Evolutionary conservation across 64 coral and sea anemone species (phyloP).

Genomic region (Stylophora pistillata): DNA sequence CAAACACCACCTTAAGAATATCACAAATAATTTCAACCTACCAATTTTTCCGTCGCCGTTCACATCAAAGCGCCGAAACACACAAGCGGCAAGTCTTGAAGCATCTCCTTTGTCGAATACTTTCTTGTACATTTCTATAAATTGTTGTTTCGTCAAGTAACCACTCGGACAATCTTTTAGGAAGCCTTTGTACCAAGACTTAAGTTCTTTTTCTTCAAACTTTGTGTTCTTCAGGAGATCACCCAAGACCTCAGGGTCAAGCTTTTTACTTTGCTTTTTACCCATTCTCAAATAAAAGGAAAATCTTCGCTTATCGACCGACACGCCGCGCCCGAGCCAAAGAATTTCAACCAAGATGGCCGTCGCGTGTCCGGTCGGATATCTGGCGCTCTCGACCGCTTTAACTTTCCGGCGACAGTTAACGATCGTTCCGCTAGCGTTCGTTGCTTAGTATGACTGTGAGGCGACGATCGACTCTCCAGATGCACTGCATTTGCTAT

Average conservation of each 20-base stretch:
- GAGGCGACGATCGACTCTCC: background rate
- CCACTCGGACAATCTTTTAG: slow-evolving; percentile 95
- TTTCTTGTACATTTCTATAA: slow-evolving; percentile 97
- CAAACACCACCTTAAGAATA: slow-evolving; percentile 2
- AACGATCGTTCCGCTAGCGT: background rate
- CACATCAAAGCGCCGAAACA: slow-evolving; percentile 95
- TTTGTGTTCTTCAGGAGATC: slow-evolving; percentile 90
- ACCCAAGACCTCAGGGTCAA: slow-evolving; percentile 85
- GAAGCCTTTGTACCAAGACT: slow-evolving; percentile 97
- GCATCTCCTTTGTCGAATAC: slow-evolving; percentile 96
- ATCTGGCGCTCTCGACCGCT: background rate
- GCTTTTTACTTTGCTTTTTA: slow-evolving; percentile 93
- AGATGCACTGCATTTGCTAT: slow-evolving; percentile 38
- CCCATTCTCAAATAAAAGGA: slow-evolving; percentile 55
- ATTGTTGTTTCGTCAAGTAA: slow-evolving; percentile 90
- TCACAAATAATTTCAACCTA: slow-evolving; percentile 34
- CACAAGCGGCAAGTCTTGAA: slow-evolving; percentile 83
- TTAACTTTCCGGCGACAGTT: background rate
- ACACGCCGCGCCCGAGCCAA: background rate
- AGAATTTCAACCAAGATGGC: background rate
- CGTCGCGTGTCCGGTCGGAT: background rate
- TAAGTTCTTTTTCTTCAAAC: slow-evolving; percentile 95
- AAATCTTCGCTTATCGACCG: no score
- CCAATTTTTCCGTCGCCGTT: slow-evolving; percentile 98
- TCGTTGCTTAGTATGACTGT: background rate